Percentiles rank a stretch among this genome's conserved stretches.
Evolutionary conservation across 2,113 vertebrate genomes (phyloP).

Genomic region (Seriola dumerili): DNA sequence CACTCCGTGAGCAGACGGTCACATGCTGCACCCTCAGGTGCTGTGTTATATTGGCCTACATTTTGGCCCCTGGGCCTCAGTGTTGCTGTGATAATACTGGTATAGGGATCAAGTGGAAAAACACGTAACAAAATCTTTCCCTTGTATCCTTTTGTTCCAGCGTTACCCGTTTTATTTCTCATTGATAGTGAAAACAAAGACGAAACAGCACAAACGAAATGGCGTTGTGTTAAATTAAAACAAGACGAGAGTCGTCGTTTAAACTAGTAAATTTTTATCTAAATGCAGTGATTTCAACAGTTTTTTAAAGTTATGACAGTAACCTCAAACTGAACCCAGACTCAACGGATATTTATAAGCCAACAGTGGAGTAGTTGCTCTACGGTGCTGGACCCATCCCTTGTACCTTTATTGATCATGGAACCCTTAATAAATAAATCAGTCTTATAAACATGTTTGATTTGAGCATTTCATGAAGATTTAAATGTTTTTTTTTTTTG

Average conservation of each 20-base stretch:
- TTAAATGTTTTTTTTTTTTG: background rate
- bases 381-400: no score
- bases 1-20: slow-evolving; percentile 54
- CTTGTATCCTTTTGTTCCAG: background rate
- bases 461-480: background rate
- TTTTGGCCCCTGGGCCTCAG: background rate
- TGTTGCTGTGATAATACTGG: background rate
- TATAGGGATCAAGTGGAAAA: background rate
- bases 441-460: background rate
- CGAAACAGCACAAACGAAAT: no score
- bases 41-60: background rate
- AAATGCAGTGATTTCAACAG: background rate
- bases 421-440: background rate
- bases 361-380: background rate
- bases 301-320: background rate
- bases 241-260: background rate
- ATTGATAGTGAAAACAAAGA: no score
- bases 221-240: background rate
- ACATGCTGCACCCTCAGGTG: slow-evolving; percentile 28
- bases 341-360: background rate
- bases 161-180: no score
- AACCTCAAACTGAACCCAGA: background rate
- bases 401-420: background rate
- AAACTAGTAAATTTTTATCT: background rate
- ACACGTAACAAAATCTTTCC: background rate